Evolutionary conservation across 2,888 invertebrate genomes (phyloP), one percentile per base, ranked within the genome.

Genomic region (Penaeus monodon): DNA sequence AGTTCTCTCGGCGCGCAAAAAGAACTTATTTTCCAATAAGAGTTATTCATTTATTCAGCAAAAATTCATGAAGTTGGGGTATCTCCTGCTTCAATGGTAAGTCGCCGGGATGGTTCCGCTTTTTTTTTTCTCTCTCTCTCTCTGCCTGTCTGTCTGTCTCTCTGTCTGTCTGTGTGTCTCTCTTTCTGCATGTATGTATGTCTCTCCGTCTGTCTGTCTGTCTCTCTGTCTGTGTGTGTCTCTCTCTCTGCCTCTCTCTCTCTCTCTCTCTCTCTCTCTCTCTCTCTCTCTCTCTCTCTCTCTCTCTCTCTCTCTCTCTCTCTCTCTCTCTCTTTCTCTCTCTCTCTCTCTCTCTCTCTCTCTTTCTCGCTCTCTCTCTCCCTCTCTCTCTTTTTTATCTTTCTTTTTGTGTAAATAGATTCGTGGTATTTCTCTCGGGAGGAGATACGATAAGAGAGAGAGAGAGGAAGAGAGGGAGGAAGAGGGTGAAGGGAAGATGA

Each of bases 11-110:
- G 63, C 85, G 85, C 73, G 80, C 66, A 76, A 73, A 85, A 80
- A 85, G 80, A 85, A 80, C 85, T 85, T 85, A 85, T 85, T 85
- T 85, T 85, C 85, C 85, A 80, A 64, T 80, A 80, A 76, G 85
- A 80, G 74, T 80, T 84, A 84, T 84, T 84, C 84, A 84, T 84
- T 84, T 85, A 85, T 85, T 85, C 85, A 80, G 63, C 85, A 66
- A 27, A 70, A 70, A 85, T 80, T 85, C 80, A 85, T 73, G 80
- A 80, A 49, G 64, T 63, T 63, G 64, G 70, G 85, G 66, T n/a
- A 33, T 64, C 78, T 27, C 38, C 29, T 57, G 27, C 27, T 81
- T 81, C 81, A 29, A 65, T 74, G 57, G 27, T 10, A 17, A 27
- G 10, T 49, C 27, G 49, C 29, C 22, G 27, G 79, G 22, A 22